Conservation (phyloP, 2,797 vertebrate species). For the Mionectes olivaceus region DNA sequence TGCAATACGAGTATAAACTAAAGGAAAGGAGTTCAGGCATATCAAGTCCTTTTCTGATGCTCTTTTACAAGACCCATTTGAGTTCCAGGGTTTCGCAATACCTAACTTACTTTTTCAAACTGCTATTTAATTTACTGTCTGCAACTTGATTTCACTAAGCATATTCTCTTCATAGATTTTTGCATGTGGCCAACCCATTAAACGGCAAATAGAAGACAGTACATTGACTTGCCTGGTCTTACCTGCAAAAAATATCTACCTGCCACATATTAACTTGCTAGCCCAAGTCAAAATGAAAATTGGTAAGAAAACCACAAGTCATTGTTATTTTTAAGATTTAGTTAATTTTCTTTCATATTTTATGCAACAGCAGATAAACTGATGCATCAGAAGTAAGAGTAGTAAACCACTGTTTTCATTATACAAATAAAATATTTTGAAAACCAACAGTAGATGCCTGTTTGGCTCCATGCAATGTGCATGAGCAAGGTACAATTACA, state of each 20-base stretch:
- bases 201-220: constrained; percentile 64
- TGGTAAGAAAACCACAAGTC: constrained; percentile 76
- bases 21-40: neutral
- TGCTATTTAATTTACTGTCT: neutral
- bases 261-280: constrained; percentile 86
- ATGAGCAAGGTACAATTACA: neutral
- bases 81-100: neutral
- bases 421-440: neutral
- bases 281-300: constrained; percentile 85
- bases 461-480: neutral
- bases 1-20: neutral
- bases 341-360: neutral
- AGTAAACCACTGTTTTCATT: neutral
- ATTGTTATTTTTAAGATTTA: neutral
- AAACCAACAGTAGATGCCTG: neutral
- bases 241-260: constrained; percentile 86
- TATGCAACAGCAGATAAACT: neutral
- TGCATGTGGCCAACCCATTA: constrained; percentile 81
- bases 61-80: neutral
- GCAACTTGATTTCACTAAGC: neutral
- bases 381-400: neutral
- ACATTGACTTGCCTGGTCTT: constrained; percentile 63
- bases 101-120: neutral
- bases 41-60: neutral
- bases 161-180: constrained; percentile 77